Evolutionary conservation across 1,140 invertebrate species (phyloP), one percentile per base, ranked within the genome.

Genomic region (Saccostrea cuccullata): DNA sequence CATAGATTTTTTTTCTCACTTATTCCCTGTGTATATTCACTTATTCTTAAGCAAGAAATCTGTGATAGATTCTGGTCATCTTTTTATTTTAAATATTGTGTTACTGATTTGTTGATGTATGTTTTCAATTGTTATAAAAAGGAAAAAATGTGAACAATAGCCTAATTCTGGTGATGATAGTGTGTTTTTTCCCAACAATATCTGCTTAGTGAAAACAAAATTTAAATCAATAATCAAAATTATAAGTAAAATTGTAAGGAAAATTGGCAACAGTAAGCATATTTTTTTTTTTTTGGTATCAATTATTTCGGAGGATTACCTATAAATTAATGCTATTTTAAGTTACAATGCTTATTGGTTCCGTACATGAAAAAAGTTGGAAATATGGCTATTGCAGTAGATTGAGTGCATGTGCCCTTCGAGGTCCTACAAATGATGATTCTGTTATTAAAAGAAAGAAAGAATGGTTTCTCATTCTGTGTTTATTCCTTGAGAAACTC

Each of bases 41-140:
- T 64, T 77, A 26, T 77, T 77, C 70, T 77, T 77, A 36, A 77
- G 70, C 70, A 77, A 77, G 26, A 77, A 26, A 77, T 36, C 70
- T 77, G 70, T 77, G 70, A 77, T 77, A 77, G 13, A 77, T 36
- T 77, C 70, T 77, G 70, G 70, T 77, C 70, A 77, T 77, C 70
- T 77, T 77, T 13, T 36, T 77, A 11, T 30, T 26, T 73, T 23
- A 30, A 26, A 77, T 77, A 77, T 77, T 77, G 70, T 77, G 26
- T 77, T 36, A 77, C 26, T 77, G 11, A 23, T 30, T 36, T 77
- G 70, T 40, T 77, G 30, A 77, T 13, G 30, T 6, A 15, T 77
- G 70, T 8, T 36, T 26, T 77, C 30, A 15, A 36, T 77, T 26
- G 20, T 67, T 20, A 67, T 67, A 67, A 23, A 73, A 77, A 15